A percentile compares a stretch with the other conserved stretches of the same genome.
phyloP scores from a whole-genome alignment of 1,140 invertebrate genomes.

The Neocloeon triangulifer region DNA sequence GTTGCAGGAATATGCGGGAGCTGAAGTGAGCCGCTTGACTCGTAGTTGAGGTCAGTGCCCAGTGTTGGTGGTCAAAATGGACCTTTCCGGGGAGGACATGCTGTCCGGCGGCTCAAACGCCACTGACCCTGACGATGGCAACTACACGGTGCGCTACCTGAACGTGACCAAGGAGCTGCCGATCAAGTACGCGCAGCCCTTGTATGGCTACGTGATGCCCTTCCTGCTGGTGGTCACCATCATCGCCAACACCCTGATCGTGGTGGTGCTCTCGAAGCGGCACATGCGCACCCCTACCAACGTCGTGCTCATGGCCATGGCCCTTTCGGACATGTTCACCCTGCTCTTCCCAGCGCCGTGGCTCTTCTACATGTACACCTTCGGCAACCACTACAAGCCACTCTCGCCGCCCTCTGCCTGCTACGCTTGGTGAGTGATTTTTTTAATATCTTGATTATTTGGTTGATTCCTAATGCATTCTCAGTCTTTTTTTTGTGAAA shows the following conservation, averaged over 20 bases:
- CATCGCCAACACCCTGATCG: conserved; percentile 74
- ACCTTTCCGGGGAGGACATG: too few species aligned
- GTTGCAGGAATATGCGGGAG: too few species aligned
- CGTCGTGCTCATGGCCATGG: conserved; percentile 54
- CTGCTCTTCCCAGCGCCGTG: conserved; percentile 69
- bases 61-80: too few species aligned
- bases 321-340: conserved; percentile 79
- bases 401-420: conserved; percentile 47
- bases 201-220: conserved; percentile 59
- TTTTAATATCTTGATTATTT: too few species aligned
- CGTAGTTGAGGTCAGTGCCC: too few species aligned
- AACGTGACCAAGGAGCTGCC: conserved; percentile 40
- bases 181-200: conserved; percentile 31
- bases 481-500: too few species aligned
- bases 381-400: conserved; percentile 61
- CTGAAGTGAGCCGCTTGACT: too few species aligned
- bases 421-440: conserved; percentile 55
- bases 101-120: too few species aligned
- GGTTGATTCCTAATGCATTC: too few species aligned
- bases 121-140: too few species aligned
- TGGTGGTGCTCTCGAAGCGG: conserved; percentile 46
- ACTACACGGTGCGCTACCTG: too few species aligned
- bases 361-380: conserved; percentile 75
- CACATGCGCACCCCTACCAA: conserved; percentile 48
- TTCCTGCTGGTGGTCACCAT: conserved; percentile 68